phyloP scores from a whole-genome alignment of 2,888 invertebrate species.

The Cantharis lateralis region DNA sequence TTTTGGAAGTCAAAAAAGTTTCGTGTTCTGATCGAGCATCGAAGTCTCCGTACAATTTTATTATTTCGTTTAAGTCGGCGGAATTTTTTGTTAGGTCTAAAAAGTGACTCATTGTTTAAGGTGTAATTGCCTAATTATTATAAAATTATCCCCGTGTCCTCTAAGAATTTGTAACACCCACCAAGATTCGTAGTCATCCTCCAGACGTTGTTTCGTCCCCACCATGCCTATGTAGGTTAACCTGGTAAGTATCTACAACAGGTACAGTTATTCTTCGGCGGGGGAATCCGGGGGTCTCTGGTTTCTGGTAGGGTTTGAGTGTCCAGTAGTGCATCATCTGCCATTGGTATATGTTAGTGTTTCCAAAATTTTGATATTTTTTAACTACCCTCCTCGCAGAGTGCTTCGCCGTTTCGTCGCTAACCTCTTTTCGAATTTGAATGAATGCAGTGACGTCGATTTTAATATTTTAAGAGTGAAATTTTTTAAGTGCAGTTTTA shows the following conservation, averaged over 20 bases:
- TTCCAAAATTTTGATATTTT: constrained; percentile 23
- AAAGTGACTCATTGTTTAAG: constrained; percentile 3
- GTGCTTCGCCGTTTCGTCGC: background rate
- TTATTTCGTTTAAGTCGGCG: background rate
- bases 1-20: background rate
- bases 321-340: constrained; percentile 51
- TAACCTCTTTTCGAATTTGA: background rate
- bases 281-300: constrained; percentile 41
- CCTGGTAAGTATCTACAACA: constrained; percentile 54
- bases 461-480: background rate
- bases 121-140: constrained; percentile 10
- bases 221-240: constrained; percentile 53
- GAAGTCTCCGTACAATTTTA: background rate
- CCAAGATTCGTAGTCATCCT: constrained; percentile 47
- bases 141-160: constrained; percentile 25
- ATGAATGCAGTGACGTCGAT: background rate
- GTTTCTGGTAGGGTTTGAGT: constrained; percentile 49
- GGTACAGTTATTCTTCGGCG: constrained; percentile 54
- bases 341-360: constrained; percentile 43
- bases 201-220: constrained; percentile 46
- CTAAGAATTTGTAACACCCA: constrained; percentile 25
- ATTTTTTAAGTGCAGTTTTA: background rate
- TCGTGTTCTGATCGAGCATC: background rate
- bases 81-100: background rate
- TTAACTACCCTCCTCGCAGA: background rate